These are phyloP conservation scores for Apodemia zela DNA, from an alignment of 2,888 invertebrate species.

Conservation along the genomic window DNA sequence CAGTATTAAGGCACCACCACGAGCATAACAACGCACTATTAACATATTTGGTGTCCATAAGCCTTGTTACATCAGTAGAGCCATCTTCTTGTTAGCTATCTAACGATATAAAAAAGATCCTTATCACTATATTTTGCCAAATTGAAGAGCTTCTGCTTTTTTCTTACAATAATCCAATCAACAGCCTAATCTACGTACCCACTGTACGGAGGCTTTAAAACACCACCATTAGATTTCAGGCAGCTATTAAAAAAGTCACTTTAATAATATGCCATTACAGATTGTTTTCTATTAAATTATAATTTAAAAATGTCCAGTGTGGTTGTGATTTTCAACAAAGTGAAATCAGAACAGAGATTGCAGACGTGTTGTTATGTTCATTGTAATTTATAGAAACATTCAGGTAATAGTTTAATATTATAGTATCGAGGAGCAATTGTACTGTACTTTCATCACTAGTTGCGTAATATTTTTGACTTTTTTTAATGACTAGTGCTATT, in stretches of 20 bases:
- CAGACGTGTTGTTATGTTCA: slow-evolving; percentile 8
- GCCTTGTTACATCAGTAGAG: too few relatives aligned
- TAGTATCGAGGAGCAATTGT: not conserved
- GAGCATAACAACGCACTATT: too few relatives aligned
- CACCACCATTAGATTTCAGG: too few relatives aligned
- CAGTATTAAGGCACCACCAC: too few relatives aligned
- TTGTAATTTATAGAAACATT: slow-evolving; percentile 13
- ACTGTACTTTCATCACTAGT: not conserved
- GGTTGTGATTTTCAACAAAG: slow-evolving; percentile 4
- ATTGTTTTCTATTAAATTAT: slow-evolving; percentile 7
- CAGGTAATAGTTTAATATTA: slow-evolving; percentile 3
- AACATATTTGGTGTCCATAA: too few relatives aligned
- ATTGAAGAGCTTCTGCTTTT: too few relatives aligned
- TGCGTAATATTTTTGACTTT: not conserved
- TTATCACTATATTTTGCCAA: too few relatives aligned
- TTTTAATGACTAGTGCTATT: not conserved
- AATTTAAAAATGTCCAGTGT: slow-evolving; percentile 1
- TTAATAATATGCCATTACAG: not conserved
- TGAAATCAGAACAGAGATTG: slow-evolving; percentile 2
- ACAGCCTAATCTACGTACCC: too few relatives aligned
- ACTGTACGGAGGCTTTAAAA: too few relatives aligned
- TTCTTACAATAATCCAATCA: too few relatives aligned
- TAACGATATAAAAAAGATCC: too few relatives aligned
- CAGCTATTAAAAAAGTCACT: not conserved
- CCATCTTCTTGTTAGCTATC: too few relatives aligned